Evolutionary conservation across 2,113 vertebrate genomes (phyloP).

Genomic region (Gambusia holbrooki): DNA sequence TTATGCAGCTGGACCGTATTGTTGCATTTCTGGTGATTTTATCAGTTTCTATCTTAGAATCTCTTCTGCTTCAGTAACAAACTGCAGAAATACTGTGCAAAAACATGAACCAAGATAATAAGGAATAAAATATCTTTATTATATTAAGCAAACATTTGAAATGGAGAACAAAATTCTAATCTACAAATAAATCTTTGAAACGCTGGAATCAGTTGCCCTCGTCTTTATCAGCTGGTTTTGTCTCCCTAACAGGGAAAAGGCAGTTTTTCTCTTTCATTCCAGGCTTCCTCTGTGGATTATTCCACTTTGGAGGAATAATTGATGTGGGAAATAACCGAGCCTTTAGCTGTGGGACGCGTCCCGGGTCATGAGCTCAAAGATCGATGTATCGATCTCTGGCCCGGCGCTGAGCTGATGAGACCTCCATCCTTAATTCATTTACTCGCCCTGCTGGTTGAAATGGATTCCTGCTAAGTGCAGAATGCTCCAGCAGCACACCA

Average conservation of each 20-base stretch:
- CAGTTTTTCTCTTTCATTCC: conserved; percentile 12
- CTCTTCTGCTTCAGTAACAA: too few relatives aligned
- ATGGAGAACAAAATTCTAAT: too few relatives aligned
- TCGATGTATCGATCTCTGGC: conserved; percentile 58
- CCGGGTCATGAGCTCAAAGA: conserved; percentile 30
- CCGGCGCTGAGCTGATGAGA: conserved; percentile 4
- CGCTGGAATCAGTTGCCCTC: not conserved
- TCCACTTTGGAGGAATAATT: conserved; percentile 20
- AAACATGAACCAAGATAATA: too few relatives aligned
- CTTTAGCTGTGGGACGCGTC: conserved; percentile 23
- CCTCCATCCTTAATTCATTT: conserved; percentile 30
- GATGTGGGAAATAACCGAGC: conserved; percentile 30
- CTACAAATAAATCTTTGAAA: not conserved
- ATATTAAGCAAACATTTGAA: not conserved
- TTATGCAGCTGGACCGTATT: too few relatives aligned
- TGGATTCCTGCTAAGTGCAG: conserved; percentile 48
- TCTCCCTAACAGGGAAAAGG: conserved; percentile 8
- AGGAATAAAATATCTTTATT: not conserved
- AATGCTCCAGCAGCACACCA: conserved; percentile 30
- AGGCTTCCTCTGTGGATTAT: conserved; percentile 24
- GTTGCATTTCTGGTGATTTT: too few relatives aligned
- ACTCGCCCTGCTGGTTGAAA: conserved; percentile 17
- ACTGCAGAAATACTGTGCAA: too few relatives aligned
- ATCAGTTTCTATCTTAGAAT: too few relatives aligned
- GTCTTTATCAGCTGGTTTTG: not conserved